Evolutionary conservation across 1,140 invertebrate genomes (phyloP), one percentile per base, ranked within the genome.

Genomic region (Drosophila bifasciata): DNA sequence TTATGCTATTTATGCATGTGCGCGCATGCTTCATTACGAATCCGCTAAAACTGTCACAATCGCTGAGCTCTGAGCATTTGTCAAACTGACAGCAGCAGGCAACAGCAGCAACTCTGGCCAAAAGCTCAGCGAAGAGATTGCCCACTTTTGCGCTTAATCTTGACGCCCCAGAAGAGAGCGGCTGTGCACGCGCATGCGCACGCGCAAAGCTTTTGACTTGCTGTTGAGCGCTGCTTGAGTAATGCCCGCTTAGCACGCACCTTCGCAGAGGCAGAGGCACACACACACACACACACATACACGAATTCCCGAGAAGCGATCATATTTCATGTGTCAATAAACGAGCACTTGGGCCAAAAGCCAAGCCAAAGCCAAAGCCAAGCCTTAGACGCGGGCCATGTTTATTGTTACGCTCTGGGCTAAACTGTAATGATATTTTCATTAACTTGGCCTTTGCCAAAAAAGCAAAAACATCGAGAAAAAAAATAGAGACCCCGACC

Each of bases 31-130:
- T 81, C 85, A 89, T 89, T 85, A 85, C 77, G 64, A 79, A 78
- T 81, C 75, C 70, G 66, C 85, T 89, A 89, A 89, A 85, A 89
- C 63, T 88, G 86, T 90, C 81, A 90, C 86, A 83, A 90, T 83
- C 81, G 62, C 63, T 67, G 59, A 86, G 56, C 46, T 51, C 40
- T 43, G 67, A 52, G 79, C 88, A 88, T 90, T 90, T 90, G 83
- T 90, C 86, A 90, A 90, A 70, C 75, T 86, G 86, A 90, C 86
- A 90, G 79, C 81, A 50, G 57, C n/a, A n/a, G n/a, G n/a, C 86
- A 90, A 76, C 81, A 50, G 57, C 86, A 90, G 79, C 81, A 50
- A 53, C 17, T 43, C 28, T 49, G 56, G 39, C 40, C n/a, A 50
- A 40, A 21, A 28, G 36, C 21, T 16, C 58, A 43, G 46, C 36